Evolutionary conservation across 35 echinoderm and acorn worm genomes (phyloP), one percentile per base, ranked within the genome.

Genomic region (Acanthaster planci): DNA sequence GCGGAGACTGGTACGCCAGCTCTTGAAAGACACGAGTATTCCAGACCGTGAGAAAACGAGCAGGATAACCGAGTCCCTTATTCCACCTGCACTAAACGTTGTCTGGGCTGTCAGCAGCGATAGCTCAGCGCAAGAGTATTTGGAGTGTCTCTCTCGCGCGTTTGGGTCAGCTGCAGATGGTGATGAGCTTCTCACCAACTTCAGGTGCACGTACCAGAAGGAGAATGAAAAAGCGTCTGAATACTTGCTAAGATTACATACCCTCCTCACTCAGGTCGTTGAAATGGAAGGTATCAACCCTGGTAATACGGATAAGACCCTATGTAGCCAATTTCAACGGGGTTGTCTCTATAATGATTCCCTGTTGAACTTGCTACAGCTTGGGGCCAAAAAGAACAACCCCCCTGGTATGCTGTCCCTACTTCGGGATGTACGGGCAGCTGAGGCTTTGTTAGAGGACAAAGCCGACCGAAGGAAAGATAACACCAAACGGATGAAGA

Each of bases 1-100:
- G 89, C 37, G 53, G 3, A 82, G 78, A 23, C 83, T 78, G n/a
- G 89, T 83, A 2, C 40, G 81, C 26, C 89, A 91, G 53, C 77
- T 91, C 39, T 8, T 86, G 30, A 76, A 81, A 0, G 89, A 86
- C 35, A 2, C 42, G 0, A 17, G 31, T 3, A 27, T 86, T 2
- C 15, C 82, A 9, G 76, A 60, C 12, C 36, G 22, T 7, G 77
- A 86, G 18, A 86, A 86, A 27, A 55, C 37, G 53, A 38, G 22
- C 37, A 38, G 89, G 18, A 29, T 85, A 0, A 55, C 36, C 15
- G 89, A 91, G 39, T 60, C 52, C 26, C 84, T 92, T 0, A 18
- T 85, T 12, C 90, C 90, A 34, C 90, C 90, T 39, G 90, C 84
- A 30, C 51, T 54, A 39, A 39, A 56, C 38, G 55, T 85, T 6